Evolutionary conservation across 1,140 invertebrate genomes (phyloP).

Genomic region (Microplitis demolitor): DNA sequence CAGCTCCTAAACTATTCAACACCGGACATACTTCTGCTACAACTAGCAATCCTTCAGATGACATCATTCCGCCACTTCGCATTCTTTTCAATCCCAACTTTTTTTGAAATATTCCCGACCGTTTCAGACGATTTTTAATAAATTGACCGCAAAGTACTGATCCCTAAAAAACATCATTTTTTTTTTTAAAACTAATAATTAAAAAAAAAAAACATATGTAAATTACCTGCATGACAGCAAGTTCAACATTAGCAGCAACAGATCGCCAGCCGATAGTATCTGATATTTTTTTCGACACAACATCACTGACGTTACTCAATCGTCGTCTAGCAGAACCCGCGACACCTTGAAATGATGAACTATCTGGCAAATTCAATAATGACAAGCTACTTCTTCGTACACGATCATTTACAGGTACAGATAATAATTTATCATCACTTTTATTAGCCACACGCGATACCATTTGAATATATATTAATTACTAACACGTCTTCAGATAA

Average conservation of each 20-base stretch:
- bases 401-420: not conserved
- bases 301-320: slow-evolving; percentile 74
- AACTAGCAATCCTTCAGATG: slow-evolving; percentile 56
- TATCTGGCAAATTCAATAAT: slow-evolving; percentile 36
- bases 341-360: slow-evolving; percentile 32
- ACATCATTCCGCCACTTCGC: slow-evolving; percentile 62
- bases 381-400: slow-evolving; percentile 42
- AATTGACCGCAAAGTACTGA: slow-evolving; percentile 70
- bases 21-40: slow-evolving; percentile 68
- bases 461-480: no score
- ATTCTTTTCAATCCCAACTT: slow-evolving; percentile 74
- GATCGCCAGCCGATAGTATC: slow-evolving; percentile 73
- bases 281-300: slow-evolving; percentile 71
- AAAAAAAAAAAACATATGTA: not conserved
- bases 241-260: slow-evolving; percentile 61
- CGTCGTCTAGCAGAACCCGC: slow-evolving; percentile 61
- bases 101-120: slow-evolving; percentile 69
- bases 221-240: slow-evolving; percentile 62
- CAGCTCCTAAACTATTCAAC: slow-evolving; percentile 63
- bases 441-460: no score
- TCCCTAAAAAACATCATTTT: slow-evolving; percentile 45
- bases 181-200: not conserved
- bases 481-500: no score
- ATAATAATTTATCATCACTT: no score
- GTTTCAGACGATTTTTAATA: slow-evolving; percentile 68